These are phyloP conservation scores for Dryas iulia DNA, from an alignment of 1,140 invertebrate species.

Conservation along the genomic window DNA sequence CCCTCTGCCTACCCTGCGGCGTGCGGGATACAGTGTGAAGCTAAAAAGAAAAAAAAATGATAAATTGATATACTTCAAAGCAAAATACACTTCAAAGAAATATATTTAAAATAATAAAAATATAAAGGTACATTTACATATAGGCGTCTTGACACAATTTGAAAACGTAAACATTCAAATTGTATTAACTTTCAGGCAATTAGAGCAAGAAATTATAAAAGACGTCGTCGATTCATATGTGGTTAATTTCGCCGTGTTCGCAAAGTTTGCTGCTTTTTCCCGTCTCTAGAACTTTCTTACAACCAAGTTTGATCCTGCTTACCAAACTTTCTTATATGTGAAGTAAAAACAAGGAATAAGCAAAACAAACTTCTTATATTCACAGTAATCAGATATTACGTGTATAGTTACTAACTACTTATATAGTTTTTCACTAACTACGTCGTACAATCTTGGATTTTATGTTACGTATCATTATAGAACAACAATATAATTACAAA, in stretches of 20 bases:
- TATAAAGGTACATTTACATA: too few species aligned
- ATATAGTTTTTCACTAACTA: background rate
- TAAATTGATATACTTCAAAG: too few species aligned
- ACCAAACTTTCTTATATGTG: background rate
- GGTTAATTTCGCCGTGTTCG: background rate
- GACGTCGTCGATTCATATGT: background rate
- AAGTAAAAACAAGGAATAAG: background rate
- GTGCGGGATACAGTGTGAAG: too few species aligned
- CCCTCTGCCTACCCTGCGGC: too few species aligned
- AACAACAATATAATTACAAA: too few species aligned
- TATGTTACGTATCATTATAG: too few species aligned
- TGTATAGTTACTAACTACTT: background rate
- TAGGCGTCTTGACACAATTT: too few species aligned
- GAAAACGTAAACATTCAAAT: background rate
- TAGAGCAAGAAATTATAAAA: background rate
- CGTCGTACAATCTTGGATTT: background rate
- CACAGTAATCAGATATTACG: background rate
- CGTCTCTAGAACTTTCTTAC: background rate
- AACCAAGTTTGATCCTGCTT: background rate
- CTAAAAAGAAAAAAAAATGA: too few species aligned
- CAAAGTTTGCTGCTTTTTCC: background rate
- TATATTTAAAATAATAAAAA: too few species aligned
- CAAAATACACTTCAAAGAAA: too few species aligned
- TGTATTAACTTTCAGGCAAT: background rate
- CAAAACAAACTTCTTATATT: background rate